These are phyloP conservation scores for Eulithis testata DNA, from an alignment of 2,888 invertebrate genomes.

Conservation along the genomic window DNA sequence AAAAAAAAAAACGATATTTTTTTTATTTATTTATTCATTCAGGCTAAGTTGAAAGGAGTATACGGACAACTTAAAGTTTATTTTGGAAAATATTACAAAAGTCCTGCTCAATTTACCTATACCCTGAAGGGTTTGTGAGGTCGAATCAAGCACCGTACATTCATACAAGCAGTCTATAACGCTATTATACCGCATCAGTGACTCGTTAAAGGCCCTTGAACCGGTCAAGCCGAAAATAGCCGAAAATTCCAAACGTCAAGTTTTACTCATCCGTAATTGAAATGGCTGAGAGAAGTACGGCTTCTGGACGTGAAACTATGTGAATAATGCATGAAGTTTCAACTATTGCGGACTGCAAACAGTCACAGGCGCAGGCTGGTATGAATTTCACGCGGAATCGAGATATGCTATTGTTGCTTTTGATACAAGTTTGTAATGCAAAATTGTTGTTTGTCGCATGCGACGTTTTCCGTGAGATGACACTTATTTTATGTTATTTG, in stretches of 20 bases:
- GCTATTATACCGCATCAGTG: slow-evolving; percentile 54
- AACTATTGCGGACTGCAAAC: slow-evolving; percentile 20
- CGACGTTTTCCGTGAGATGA: no score
- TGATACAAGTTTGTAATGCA: not conserved
- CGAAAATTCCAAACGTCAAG: slow-evolving; percentile 60
- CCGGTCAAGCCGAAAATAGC: slow-evolving; percentile 65
- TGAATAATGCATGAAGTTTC: slow-evolving; percentile 29
- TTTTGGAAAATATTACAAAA: not conserved
- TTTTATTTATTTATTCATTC: no score
- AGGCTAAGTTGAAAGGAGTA: no score
- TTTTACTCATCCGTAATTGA: slow-evolving; percentile 60
- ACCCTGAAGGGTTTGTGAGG: slow-evolving; percentile 18
- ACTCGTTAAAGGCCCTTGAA: slow-evolving; percentile 52
- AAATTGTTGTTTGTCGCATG: no score
- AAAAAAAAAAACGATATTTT: no score
- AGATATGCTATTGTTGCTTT: not conserved
- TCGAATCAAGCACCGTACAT: slow-evolving; percentile 36
- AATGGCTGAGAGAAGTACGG: slow-evolving; percentile 46
- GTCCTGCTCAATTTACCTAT: slow-evolving; percentile 9
- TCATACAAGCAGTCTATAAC: slow-evolving; percentile 36
- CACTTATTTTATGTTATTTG: no score
- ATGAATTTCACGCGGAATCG: slow-evolving; percentile 8
- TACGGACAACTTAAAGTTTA: no score
- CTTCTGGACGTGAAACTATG: slow-evolving; percentile 27
- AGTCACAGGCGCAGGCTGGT: slow-evolving; percentile 28